phyloP scores from a whole-genome alignment of 2,888 invertebrate species.

The Gibbula magus region DNA sequence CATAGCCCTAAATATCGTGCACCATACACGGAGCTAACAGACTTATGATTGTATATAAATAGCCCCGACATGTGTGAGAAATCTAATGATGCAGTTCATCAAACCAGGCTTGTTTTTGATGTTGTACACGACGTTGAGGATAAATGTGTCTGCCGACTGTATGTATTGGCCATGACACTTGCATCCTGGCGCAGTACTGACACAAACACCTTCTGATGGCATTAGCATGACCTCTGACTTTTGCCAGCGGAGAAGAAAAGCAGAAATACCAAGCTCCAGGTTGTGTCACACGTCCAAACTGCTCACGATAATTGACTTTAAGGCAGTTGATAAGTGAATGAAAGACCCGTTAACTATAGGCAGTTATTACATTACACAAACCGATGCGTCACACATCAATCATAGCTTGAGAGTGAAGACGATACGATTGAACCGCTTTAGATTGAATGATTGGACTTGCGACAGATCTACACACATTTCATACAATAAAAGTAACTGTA shows the following conservation, averaged over 20 bases:
- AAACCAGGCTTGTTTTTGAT: too few species aligned
- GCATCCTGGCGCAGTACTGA: background rate
- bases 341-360: background rate
- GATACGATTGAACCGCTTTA: background rate
- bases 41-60: too few species aligned
- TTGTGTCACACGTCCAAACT: background rate
- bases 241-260: background rate
- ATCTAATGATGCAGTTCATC: too few species aligned
- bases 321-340: slow-evolving; percentile 14
- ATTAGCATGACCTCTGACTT: background rate
- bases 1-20: too few species aligned
- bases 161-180: too few species aligned
- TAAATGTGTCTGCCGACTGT: too few species aligned
- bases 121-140: too few species aligned
- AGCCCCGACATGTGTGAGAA: too few species aligned
- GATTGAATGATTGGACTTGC: background rate
- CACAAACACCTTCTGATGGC: background rate
- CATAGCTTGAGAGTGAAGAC: background rate
- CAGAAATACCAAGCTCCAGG: background rate
- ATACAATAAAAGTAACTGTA: too few species aligned
- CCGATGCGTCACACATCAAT: slow-evolving; percentile 1
- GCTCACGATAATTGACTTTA: background rate
- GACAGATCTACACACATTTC: too few species aligned
- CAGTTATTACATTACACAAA: background rate
- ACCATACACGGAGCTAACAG: too few species aligned